Base-by-base conservation (phyloP, 2,888 invertebrate species). In the Oscheius onirici region DNA sequence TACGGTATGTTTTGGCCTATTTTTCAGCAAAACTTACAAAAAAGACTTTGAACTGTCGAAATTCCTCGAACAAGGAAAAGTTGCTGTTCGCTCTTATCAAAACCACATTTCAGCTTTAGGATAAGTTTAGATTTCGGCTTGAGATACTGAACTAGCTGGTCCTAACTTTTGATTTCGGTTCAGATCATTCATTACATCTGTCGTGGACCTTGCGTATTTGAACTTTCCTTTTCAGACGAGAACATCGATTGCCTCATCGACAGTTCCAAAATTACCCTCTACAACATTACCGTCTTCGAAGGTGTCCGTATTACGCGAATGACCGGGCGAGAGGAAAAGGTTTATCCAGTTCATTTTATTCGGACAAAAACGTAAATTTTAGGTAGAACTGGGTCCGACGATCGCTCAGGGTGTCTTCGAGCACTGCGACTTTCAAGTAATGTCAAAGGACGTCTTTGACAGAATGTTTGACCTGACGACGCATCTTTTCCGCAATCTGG, bases 181-280 rank as follows among this genome's bases (percentile, higher is more conserved):
- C n/a, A n/a, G n/a, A n/a, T n/a, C n/a, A n/a, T n/a, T 13, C 13
- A 13, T 52, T 52, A 20, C n/a, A 13, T 20, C 52, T 13, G 10
- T 20, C n/a, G 52, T 20, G 13, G 13, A 17, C 6, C 22, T 0
- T 20, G 65, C n/a, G n/a, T n/a, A n/a, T n/a, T n/a, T n/a, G n/a
- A n/a, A 15, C 34, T 8, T 34, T 34, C 34, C 3, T 0, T 57
- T 69, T 28, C 63, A 73, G 73, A 77, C 43, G 44, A 70, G 0
- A 60, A 46, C 2, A 58, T 84, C 20, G 84, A 86, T 54, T 86
- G 86, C 70, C 74, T 85, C 5, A 67, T 86, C 20, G 86, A 86
- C 44, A 72, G 69, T 20, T 77, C 77, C 52, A 66, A 73, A n/a
- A 61, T 78, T 49, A 52, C 55, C 10, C 65, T 81, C 13, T 67